Conservation (phyloP, 2,113 vertebrate genomes). For the Merops nubicus region DNA sequence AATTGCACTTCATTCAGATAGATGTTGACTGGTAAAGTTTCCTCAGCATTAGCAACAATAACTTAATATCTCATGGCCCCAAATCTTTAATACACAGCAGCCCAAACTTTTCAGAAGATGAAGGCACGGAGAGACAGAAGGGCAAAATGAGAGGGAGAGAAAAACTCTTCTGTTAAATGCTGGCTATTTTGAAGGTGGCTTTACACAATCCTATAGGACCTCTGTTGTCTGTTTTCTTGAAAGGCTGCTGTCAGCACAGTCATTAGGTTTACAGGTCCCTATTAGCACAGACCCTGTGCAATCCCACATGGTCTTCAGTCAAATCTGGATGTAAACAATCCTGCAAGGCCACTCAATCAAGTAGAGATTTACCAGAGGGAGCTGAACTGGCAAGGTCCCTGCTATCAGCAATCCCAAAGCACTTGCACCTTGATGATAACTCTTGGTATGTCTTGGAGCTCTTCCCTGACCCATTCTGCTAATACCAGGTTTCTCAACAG, state of each 20-base stretch:
- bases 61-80: neutral
- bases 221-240: neutral
- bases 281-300: neutral
- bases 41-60: neutral
- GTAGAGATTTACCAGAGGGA: neutral
- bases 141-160: neutral
- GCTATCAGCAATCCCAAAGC: neutral
- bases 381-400: neutral
- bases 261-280: neutral
- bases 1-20: neutral
- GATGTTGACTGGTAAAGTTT: neutral
- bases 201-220: neutral
- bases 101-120: neutral
- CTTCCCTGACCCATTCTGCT: neutral
- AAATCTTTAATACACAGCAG: neutral
- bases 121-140: neutral
- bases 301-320: neutral
- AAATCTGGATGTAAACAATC: neutral
- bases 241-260: neutral
- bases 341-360: neutral
- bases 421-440: neutral
- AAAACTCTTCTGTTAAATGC: neutral
- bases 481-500: neutral
- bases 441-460: neutral
- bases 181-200: neutral